A percentile compares a stretch with the other conserved stretches of the same genome.
These are phyloP conservation scores for Diloba caeruleocephala DNA, from an alignment of 2,888 invertebrate species.

Conservation along the genomic window DNA sequence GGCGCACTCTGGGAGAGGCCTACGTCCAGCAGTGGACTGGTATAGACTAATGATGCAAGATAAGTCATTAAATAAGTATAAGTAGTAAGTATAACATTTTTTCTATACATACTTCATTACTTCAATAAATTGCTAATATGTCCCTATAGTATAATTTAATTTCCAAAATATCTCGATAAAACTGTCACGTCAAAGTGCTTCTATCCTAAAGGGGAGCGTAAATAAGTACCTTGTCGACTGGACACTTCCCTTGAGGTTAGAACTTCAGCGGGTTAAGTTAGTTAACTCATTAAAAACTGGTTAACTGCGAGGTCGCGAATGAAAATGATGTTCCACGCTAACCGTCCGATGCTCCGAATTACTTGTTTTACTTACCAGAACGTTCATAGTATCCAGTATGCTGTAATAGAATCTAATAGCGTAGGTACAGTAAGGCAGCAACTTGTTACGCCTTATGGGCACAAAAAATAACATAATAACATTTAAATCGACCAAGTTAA, in stretches of 20 bases:
- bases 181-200: constrained; percentile 45
- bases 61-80: neutral
- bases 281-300: constrained; percentile 59
- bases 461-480: too few species aligned
- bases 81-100: neutral
- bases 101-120: constrained; percentile 3
- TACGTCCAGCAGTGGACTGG: too few species aligned
- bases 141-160: constrained; percentile 35
- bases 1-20: too few species aligned
- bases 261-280: constrained; percentile 55
- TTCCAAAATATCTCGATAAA: constrained; percentile 35
- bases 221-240: constrained; percentile 49
- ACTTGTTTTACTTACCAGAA: constrained; percentile 19
- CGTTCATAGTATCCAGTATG: constrained; percentile 16
- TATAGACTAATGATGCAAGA: too few species aligned
- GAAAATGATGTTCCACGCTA: constrained; percentile 33
- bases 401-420: constrained; percentile 35
- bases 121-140: constrained; percentile 19
- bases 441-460: constrained; percentile 22
- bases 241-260: constrained; percentile 49
- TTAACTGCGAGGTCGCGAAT: constrained; percentile 46
- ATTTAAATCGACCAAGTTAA: constrained; percentile 29
- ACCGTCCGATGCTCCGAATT: constrained; percentile 19
- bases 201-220: constrained; percentile 37
- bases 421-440: constrained; percentile 7